Percentiles rank a stretch among this genome's conserved stretches.
phyloP scores from a whole-genome alignment of 2,888 invertebrate genomes.

The Agonopterix heracliana region DNA sequence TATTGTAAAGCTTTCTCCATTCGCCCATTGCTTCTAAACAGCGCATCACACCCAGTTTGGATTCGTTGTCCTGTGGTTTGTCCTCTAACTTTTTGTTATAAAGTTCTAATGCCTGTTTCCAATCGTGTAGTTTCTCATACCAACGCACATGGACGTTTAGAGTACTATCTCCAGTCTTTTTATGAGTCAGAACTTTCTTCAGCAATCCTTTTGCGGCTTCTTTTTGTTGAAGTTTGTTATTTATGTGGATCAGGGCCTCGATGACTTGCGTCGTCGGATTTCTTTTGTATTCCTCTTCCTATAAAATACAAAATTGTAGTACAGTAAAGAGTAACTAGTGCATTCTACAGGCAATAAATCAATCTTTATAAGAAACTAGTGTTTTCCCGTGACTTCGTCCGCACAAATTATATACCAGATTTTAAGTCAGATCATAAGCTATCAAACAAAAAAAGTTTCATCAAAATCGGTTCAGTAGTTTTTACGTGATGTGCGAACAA shows the following conservation, averaged over 20 bases:
- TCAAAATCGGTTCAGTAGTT: too few relatives aligned
- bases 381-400: too few relatives aligned
- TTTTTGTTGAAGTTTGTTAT: slow-evolving; percentile 98
- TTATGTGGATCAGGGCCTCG: slow-evolving; percentile 95
- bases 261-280: slow-evolving; percentile 84
- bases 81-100: slow-evolving; percentile 86
- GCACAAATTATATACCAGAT: too few relatives aligned
- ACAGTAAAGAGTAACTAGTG: background rate
- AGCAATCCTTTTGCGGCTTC: slow-evolving; percentile 97
- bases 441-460: too few relatives aligned
- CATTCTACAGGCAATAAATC: too few relatives aligned
- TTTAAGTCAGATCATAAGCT: too few relatives aligned
- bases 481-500: too few relatives aligned
- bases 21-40: slow-evolving; percentile 97
- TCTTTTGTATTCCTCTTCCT: slow-evolving; percentile 92
- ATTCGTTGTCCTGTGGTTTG: slow-evolving; percentile 83
- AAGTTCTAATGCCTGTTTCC: slow-evolving; percentile 95
- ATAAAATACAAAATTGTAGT: slow-evolving; percentile 19
- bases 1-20: slow-evolving; percentile 92
- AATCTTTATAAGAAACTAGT: too few relatives aligned
- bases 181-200: slow-evolving; percentile 89
- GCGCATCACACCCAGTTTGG: slow-evolving; percentile 95
- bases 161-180: slow-evolving; percentile 78
- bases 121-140: slow-evolving; percentile 99
- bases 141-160: slow-evolving; percentile 83